These are phyloP conservation scores for Synanthedon formicaeformis DNA, from an alignment of 2,888 invertebrate genomes.

Conservation along the genomic window DNA sequence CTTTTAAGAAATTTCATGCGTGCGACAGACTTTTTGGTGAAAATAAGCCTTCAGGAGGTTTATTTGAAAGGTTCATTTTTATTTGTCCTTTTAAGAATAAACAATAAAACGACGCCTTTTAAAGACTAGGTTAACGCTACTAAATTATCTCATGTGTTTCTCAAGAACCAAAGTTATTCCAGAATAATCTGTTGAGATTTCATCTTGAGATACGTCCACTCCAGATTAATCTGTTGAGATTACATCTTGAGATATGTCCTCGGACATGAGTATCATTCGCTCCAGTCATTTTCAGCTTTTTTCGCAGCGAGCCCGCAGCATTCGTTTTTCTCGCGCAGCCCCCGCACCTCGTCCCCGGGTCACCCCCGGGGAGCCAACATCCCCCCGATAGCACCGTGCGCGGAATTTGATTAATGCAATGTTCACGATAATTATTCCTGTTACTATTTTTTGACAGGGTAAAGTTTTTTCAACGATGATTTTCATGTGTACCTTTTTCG, in stretches of 20 bases:
- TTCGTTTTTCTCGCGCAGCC: conserved; percentile 48
- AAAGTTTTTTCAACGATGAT: conserved; percentile 41
- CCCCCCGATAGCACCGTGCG: conserved; percentile 59
- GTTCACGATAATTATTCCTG: conserved; percentile 69
- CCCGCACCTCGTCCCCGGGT: conserved; percentile 10
- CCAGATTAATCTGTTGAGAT: background rate
- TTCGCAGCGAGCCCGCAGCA: conserved; percentile 61
- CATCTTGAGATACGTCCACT: conserved; percentile 10
- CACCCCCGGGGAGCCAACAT: conserved; percentile 4
- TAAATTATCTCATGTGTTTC: too few relatives aligned
- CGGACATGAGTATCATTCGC: conserved; percentile 17
- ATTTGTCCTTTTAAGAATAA: too few relatives aligned
- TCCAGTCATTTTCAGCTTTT: conserved; percentile 53
- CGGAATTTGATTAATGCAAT: conserved; percentile 72
- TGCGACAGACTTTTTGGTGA: too few relatives aligned
- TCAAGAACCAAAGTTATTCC: too few relatives aligned
- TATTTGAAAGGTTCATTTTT: too few relatives aligned
- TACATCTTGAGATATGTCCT: conserved; percentile 12
- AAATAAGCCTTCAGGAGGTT: too few relatives aligned
- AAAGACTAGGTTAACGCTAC: too few relatives aligned
- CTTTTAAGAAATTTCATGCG: too few relatives aligned
- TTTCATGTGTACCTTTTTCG: conserved; percentile 2
- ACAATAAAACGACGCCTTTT: too few relatives aligned
- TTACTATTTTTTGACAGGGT: conserved; percentile 66
- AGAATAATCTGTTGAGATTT: background rate